Evolutionary conservation across 1,140 invertebrate species (phyloP), one percentile per base, ranked within the genome.

Genomic region (Meteorus sp.): DNA sequence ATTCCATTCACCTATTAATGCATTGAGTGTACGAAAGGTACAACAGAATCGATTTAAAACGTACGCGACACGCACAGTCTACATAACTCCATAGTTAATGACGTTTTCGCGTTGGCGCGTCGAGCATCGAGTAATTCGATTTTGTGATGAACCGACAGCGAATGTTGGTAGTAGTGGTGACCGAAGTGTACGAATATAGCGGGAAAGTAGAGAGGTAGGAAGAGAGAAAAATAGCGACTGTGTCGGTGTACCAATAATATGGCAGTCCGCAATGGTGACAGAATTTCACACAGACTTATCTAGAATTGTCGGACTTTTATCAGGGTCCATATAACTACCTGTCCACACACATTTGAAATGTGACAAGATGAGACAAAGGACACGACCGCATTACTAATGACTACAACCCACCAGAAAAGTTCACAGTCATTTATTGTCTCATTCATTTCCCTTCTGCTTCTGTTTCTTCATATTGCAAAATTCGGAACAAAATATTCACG

Each of bases 11-110:
- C 17, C 25, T n/a, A n/a, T n/a, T n/a, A n/a, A 29, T 20, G 22
- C 11, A 39, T 31, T 7, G 13, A 37, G n/a, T n/a, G 37, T 60
- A 61, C 63, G 56, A 64, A 71, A 74, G 68, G 67, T 66, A 71
- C 63, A 72, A 77, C n/a, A n/a, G n/a, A 75, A 66, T 77, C 72
- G 69, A 77, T 77, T 77, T 75, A 73, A 69, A 75, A 64, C 62
- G 72, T 71, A 71, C 72, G 66, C 74, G 74, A 71, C 72, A 77
- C 73, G 75, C 73, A 76, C 64, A 58, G 66, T 50, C 70, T 69
- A 73, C 76, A 73, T 77, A 77, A 77, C 74, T 68, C 65, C 71
- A 70, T 60, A 69, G 73, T 74, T 77, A 77, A 77, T 73, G 72
- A 76, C 74, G 72, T 76, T 77, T 75, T 67, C 69, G 64, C 68